These are phyloP conservation scores for Thaumetopoea pityocampa DNA, from an alignment of 1,140 invertebrate genomes.

Conservation along the genomic window DNA sequence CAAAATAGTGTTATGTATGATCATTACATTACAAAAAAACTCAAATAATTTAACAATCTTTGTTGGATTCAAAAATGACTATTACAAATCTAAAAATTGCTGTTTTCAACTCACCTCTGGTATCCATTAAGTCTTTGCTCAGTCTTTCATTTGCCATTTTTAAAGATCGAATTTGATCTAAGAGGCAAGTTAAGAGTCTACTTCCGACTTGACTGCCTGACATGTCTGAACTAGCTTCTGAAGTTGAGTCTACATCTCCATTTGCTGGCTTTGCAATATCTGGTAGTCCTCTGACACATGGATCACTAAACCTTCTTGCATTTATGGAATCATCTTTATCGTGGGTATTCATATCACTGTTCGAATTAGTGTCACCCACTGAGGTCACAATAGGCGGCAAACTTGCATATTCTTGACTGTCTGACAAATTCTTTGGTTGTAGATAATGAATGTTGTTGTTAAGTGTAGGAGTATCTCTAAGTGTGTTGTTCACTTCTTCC, in stretches of 20 bases:
- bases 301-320: conserved; percentile 68
- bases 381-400: conserved; percentile 63
- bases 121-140: conserved; percentile 66
- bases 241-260: conserved; percentile 54
- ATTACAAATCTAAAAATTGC: background rate
- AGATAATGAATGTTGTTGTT: conserved; percentile 43
- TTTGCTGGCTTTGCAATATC: conserved; percentile 57
- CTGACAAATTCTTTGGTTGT: conserved; percentile 62
- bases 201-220: conserved; percentile 65
- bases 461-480: conserved; percentile 27
- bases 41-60: background rate
- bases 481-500: conserved; percentile 48
- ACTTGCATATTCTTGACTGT: conserved; percentile 60
- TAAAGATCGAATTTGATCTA: conserved; percentile 68
- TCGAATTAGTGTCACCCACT: conserved; percentile 59
- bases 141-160: conserved; percentile 69
- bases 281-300: conserved; percentile 61
- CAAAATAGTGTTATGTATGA: background rate
- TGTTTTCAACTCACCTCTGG: conserved; percentile 53
- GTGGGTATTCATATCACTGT: conserved; percentile 53
- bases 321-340: conserved; percentile 58
- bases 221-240: conserved; percentile 53
- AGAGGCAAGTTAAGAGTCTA: conserved; percentile 57
- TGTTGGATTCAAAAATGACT: background rate
- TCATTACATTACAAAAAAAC: background rate